These are phyloP conservation scores for Hyppa rectilinea DNA, from an alignment of 2,888 invertebrate genomes.

Conservation along the genomic window DNA sequence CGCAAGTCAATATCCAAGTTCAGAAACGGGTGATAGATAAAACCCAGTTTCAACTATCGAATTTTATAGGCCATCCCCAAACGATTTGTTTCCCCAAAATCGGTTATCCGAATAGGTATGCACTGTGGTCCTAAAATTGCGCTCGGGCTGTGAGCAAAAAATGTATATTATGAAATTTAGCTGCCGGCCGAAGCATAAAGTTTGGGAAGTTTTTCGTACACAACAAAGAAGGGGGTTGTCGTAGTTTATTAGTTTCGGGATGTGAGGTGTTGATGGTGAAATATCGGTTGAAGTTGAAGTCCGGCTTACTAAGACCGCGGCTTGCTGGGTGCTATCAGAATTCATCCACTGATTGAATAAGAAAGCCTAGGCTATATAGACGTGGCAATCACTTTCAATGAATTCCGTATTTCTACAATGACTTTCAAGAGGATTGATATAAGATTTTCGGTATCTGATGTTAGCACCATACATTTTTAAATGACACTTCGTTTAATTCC, in stretches of 20 bases:
- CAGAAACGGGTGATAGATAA: slow-evolving; percentile 37
- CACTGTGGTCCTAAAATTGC: slow-evolving; percentile 68
- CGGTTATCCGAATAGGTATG: slow-evolving; percentile 60
- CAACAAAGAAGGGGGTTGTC: slow-evolving; percentile 58
- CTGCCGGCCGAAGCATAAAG: slow-evolving; percentile 58
- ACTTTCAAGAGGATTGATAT: neutral
- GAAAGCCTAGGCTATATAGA: neutral
- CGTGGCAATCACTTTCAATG: neutral
- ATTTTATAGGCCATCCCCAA: slow-evolving; percentile 39
- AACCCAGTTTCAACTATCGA: slow-evolving; percentile 26
- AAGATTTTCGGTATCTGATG: neutral
- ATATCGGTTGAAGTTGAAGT: neutral
- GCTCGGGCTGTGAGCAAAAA: slow-evolving; percentile 72
- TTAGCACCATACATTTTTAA: neutral
- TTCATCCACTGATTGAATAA: too few species aligned
- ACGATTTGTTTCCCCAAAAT: slow-evolving; percentile 42
- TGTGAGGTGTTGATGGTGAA: neutral
- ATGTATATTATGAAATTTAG: slow-evolving; percentile 75
- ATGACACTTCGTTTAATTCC: neutral
- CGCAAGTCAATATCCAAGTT: slow-evolving; percentile 35
- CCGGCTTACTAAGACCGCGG: neutral
- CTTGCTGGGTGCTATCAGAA: neutral
- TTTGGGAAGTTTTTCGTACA: slow-evolving; percentile 55
- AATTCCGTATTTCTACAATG: neutral
- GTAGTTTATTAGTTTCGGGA: slow-evolving; percentile 59